Evolutionary conservation across 2,113 vertebrate species (phyloP).

Genomic region (Todiramphus saurophagus): DNA sequence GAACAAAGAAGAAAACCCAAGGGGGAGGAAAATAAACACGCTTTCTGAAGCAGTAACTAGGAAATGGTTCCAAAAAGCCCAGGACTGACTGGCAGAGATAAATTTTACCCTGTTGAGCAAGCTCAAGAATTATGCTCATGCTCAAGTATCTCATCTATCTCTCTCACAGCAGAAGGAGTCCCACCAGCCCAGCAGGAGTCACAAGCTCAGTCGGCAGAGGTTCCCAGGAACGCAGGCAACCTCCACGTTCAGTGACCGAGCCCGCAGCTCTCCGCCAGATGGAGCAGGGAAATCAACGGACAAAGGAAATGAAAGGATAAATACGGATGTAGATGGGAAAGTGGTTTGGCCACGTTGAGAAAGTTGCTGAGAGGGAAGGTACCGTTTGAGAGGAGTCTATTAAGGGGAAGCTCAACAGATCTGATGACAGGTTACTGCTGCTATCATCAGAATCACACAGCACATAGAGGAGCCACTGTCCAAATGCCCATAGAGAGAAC

Average conservation of each 20-base stretch:
- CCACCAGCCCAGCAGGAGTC: neutral
- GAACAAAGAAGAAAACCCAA: too few relatives aligned
- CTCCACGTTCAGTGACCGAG: neutral
- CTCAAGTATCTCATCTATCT: neutral
- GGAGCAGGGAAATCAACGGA: neutral
- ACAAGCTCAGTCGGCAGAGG: neutral
- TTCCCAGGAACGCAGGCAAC: neutral
- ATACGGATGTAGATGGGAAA: neutral
- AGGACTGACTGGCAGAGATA: accelerated
- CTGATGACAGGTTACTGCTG: neutral
- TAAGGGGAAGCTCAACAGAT: neutral
- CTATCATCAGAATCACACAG: neutral
- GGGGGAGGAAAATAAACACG: neutral
- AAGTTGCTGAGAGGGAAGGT: neutral
- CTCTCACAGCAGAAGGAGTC: neutral
- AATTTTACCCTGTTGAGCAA: conserved; percentile 1
- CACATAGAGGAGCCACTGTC: neutral
- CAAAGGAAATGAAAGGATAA: neutral
- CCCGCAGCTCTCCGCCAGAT: neutral
- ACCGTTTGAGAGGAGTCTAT: neutral
- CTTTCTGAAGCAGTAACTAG: neutral
- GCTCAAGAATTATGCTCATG: neutral
- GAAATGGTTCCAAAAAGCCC: neutral
- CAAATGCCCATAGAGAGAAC: conserved; percentile 31
- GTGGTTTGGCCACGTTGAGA: neutral